Base-by-base conservation (phyloP, 1,140 invertebrate species). In the Neotoxoptera formosana region DNA sequence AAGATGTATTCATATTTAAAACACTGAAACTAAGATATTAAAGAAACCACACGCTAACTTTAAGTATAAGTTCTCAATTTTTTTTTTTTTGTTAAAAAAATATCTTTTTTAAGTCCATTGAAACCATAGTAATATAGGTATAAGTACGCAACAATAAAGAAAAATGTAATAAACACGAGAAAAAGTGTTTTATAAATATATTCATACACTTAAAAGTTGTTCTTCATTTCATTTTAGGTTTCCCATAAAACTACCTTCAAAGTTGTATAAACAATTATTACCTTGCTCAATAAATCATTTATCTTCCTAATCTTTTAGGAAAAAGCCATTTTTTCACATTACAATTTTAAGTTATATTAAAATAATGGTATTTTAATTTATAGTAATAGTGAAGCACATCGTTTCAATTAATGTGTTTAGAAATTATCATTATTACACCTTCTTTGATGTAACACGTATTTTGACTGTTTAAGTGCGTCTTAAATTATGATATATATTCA, bases 1-100 rank as follows among this genome's bases (percentile, higher is more conserved):
- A 76, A 76, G 14, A 76, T 23, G n/a, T n/a, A 76, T 76, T 76
- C n/a, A 76, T 76, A 76, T n/a, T 67, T 76, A 76, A n/a, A 76
- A 76, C n/a, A 76, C 60, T 76, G n/a, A 76, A 76, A 76, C n/a
- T 67, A 76, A 76, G 60, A 76, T n/a, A 14, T n/a, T 76, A 76
- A 76, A 76, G 11, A 76, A 76, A 76, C 60, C 60, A 76, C 60
- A 76, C 30, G 14, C 60, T 17, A 20, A 76, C 60, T 76, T 76
- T n/a, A 76, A 76, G n/a, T 76, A 76, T 34, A 76, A 76, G 60
- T 76, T 76, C 60, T 76, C 60, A 76, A 76, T n/a, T 76, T 76
- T 76, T n/a, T 76, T 76, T 76, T n/a, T 6, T 14, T n/a, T n/a
- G n/a, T n/a, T n/a, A n/a, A 76, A 76, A 67, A 76, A 7, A 76